Base-by-base conservation (phyloP, 2,888 invertebrate genomes). In the Cantharis rufa region DNA sequence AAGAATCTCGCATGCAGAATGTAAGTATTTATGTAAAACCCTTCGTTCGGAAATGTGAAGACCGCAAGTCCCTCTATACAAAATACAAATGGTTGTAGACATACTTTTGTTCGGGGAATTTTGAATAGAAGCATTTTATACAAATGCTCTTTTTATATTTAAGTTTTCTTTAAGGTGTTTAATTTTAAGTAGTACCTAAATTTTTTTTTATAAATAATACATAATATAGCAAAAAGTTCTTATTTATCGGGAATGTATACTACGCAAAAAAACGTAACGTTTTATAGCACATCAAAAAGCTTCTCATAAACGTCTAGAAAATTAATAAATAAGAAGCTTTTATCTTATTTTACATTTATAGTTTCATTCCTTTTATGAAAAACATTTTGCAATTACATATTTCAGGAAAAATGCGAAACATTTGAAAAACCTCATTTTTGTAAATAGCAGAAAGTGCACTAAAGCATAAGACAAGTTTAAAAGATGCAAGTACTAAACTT, bases 11-110 rank as follows among this genome's bases (percentile, higher is more conserved):
- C 78, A 82, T 81, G 75, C 79, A 79, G 78, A 82, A 83, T 82
- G 83, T 82, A 82, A 80, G 82, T 81, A 82, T 82, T 83, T 83
- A 83, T 84, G 83, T 82, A 83, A 82, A 84, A 84, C 81, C 82
- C 78, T 76, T 80, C 77, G 80, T 79, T 81, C 76, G 81, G 75
- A 79, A 79, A 81, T 77, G 79, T 77, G 79, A 74, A 79, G 79
- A 79, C 79, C 81, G 81, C 81, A 80, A 78, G 79, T 79, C 76
- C 78, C 76, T 80, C 79, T 79, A 80, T 81, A 79, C 81, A 79
- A 78, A 80, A 79, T 79, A 79, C 76, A 79, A 80, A 81, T 81
- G 77, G 79, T 76, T 76, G 77, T 77, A 78, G 74, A 75, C 75
- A 71, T 78, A 78, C 75, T 75, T 76, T 76, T 78, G 75, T 76